Percentiles rank a stretch among this genome's conserved stretches.
These are phyloP conservation scores for Rhadina sibilatrix DNA, from an alignment of 2,113 vertebrate species.

Conservation along the genomic window DNA sequence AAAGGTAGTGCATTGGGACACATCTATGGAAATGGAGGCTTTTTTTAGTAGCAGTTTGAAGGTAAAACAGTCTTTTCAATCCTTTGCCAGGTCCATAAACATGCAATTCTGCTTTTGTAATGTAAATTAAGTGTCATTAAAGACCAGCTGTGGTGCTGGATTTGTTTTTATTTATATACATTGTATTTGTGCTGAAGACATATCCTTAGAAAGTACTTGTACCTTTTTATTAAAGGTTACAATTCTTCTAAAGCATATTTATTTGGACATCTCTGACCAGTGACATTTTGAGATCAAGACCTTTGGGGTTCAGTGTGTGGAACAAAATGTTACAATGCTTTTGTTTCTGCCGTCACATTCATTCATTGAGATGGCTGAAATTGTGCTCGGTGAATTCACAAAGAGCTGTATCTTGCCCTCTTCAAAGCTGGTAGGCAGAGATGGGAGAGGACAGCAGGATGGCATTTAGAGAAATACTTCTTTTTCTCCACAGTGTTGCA, in stretches of 20 bases:
- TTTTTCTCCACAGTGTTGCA: background rate
- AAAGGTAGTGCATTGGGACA: background rate
- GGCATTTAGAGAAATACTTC: background rate
- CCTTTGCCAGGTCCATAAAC: background rate
- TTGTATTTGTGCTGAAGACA: background rate
- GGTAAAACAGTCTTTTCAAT: background rate
- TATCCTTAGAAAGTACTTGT: background rate
- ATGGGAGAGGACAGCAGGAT: background rate
- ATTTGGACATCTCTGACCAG: constrained; percentile 24
- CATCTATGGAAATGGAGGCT: background rate
- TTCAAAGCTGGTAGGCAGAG: background rate
- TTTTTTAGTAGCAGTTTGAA: background rate
- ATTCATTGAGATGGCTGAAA: constrained; percentile 8
- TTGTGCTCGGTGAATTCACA: background rate
- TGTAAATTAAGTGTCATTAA: background rate
- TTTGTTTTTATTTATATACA: constrained; percentile 9
- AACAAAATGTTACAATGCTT: background rate
- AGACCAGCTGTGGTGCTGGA: background rate
- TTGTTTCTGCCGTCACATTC: background rate
- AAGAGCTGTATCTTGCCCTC: background rate
- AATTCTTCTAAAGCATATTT: constrained; percentile 30
- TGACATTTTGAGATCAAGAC: constrained; percentile 59
- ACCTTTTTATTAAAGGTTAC: constrained; percentile 57
- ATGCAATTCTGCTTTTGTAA: background rate
- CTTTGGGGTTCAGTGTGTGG: background rate